Evolutionary conservation across 2,113 vertebrate genomes (phyloP).

Genomic region (Noctilio leporinus): DNA sequence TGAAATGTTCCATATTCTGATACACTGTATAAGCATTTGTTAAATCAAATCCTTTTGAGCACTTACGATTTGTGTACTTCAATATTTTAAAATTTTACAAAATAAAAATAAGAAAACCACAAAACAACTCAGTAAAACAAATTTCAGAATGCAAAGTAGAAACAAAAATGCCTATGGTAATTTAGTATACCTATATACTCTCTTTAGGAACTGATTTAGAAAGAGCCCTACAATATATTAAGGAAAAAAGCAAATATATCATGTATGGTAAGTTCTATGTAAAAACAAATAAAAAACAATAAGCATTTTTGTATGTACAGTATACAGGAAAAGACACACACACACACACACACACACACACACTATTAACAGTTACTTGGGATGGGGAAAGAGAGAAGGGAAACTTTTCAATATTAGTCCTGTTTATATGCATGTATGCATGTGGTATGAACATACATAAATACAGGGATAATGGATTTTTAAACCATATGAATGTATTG

Average conservation of each 20-base stretch:
- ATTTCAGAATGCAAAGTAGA: background rate
- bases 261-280: background rate
- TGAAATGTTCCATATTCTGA: background rate
- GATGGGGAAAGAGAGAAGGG: background rate
- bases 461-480: background rate
- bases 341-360: background rate
- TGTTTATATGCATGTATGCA: background rate
- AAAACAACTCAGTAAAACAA: background rate
- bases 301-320: background rate
- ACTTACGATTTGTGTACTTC: background rate
- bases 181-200: background rate
- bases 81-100: background rate
- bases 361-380: background rate
- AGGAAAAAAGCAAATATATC: background rate
- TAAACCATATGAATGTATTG: background rate
- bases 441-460: background rate
- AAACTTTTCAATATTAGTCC: background rate
- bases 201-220: background rate
- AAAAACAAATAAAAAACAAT: background rate
- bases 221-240: background rate
- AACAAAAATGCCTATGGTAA: background rate
- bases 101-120: background rate
- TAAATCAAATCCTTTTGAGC: background rate
- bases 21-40: background rate
- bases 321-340: background rate